These are phyloP conservation scores for Lacerta bilineata DNA, from an alignment of 2,797 vertebrate species.

Conservation along the genomic window DNA sequence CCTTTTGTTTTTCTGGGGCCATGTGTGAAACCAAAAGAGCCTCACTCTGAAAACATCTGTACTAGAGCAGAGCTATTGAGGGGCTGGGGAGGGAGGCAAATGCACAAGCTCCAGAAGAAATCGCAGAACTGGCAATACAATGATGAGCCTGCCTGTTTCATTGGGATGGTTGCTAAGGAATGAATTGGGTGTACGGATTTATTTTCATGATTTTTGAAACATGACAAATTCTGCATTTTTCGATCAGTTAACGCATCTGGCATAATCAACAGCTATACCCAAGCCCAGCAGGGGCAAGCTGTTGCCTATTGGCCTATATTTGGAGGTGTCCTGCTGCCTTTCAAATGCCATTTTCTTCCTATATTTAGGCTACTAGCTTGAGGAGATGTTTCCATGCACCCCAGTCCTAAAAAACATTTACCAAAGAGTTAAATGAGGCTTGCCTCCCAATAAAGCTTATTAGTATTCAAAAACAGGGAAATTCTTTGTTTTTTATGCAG, in stretches of 20 bases:
- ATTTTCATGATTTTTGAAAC: constrained; percentile 47
- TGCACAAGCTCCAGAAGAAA: constrained; percentile 5
- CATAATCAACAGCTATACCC: background rate
- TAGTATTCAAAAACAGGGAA: background rate
- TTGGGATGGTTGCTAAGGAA: constrained; percentile 78
- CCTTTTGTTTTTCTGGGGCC: background rate
- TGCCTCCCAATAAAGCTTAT: background rate
- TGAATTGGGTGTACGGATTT: constrained; percentile 48
- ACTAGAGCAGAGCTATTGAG: background rate
- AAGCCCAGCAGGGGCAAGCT: constrained; percentile 36
- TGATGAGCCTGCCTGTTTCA: constrained; percentile 72
- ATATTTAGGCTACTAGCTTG: background rate
- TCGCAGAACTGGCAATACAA: constrained; percentile 70
- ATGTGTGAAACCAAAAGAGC: background rate
- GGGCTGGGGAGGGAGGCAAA: background rate
- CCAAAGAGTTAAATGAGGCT: background rate
- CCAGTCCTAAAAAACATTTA: constrained; percentile 7
- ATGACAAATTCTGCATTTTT: constrained; percentile 57
- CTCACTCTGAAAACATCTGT: background rate
- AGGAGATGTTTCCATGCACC: constrained; percentile 15
- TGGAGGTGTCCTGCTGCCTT: background rate
- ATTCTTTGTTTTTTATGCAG: background rate
- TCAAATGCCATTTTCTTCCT: background rate
- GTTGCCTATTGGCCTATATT: constrained; percentile 7
- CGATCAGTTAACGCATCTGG: constrained; percentile 45